Evolutionary conservation across 2,888 invertebrate species (phyloP).

Genomic region (Phengaris arion): DNA sequence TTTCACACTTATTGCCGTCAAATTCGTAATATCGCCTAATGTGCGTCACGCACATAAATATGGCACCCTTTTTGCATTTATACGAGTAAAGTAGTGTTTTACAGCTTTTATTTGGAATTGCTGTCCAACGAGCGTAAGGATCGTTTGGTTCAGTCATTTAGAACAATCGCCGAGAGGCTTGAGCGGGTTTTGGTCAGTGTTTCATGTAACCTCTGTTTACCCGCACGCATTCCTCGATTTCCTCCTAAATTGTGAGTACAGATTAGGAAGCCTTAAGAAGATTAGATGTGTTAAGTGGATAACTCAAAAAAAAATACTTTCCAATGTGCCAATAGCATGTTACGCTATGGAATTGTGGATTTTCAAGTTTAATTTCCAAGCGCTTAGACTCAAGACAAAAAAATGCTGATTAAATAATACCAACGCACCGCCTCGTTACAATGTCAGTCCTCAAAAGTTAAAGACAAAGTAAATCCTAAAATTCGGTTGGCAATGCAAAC

Average conservation of each 20-base stretch:
- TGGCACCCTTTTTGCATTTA: constrained; percentile 52
- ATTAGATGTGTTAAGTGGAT: background rate
- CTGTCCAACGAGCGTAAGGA: constrained; percentile 55
- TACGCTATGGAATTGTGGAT: no score
- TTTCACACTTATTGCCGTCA: background rate
- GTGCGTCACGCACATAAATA: background rate
- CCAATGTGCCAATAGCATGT: no score
- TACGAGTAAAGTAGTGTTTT: constrained; percentile 42
- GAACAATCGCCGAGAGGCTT: constrained; percentile 38
- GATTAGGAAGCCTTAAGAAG: background rate
- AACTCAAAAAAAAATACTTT: no score
- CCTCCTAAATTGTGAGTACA: constrained; percentile 24
- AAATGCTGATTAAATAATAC: no score
- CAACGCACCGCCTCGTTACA: no score
- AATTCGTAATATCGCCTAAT: background rate
- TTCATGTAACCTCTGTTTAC: background rate
- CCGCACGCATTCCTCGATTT: constrained; percentile 17
- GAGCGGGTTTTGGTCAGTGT: constrained; percentile 1
- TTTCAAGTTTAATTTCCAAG: no score
- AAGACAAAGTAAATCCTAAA: no score
- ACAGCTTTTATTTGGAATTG: constrained; percentile 28
- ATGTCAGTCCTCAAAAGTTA: no score
- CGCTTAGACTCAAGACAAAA: no score
- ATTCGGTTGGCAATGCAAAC: no score
- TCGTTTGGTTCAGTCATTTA: constrained; percentile 54